phyloP scores from a whole-genome alignment of 2,113 vertebrate genomes.

The Pedionomus torquatus region DNA sequence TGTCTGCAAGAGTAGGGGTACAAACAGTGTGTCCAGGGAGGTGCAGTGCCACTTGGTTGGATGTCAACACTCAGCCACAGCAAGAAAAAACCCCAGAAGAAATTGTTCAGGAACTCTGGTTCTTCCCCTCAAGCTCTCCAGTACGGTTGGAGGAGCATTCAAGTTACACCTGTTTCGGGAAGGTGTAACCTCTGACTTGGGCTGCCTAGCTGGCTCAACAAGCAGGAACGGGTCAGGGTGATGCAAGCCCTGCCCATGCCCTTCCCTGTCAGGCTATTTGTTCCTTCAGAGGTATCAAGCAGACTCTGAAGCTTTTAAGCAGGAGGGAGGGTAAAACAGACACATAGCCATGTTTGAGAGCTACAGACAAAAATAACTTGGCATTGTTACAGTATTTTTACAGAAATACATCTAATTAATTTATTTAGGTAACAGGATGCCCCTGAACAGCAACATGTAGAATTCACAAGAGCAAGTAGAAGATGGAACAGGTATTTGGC shows the following conservation, averaged over 20 bases:
- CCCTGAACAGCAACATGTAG: background rate
- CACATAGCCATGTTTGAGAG: background rate
- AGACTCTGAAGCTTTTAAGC: background rate
- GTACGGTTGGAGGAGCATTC: background rate
- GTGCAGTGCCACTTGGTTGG: background rate
- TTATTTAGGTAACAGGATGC: background rate
- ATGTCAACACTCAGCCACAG: background rate
- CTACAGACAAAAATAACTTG: background rate
- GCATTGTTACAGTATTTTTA: background rate
- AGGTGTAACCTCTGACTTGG: slow-evolving; percentile 57
- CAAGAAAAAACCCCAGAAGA: background rate
- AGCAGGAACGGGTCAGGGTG: slow-evolving; percentile 37
- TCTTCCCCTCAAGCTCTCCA: background rate
- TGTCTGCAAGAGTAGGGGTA: background rate
- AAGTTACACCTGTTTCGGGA: slow-evolving; percentile 53
- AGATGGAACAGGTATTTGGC: background rate
- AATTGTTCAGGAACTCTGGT: background rate
- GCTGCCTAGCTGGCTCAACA: slow-evolving; percentile 57
- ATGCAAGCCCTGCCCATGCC: slow-evolving; percentile 52
- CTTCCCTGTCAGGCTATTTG: slow-evolving; percentile 57
- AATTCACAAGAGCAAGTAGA: background rate
- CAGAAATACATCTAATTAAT: background rate
- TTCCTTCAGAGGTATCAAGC: slow-evolving; percentile 1
- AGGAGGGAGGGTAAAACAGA: background rate
- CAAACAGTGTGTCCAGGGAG: fast-evolving